These are phyloP conservation scores for Drymodes brunneopygia DNA, from an alignment of 2,113 vertebrate species.

Conservation along the genomic window DNA sequence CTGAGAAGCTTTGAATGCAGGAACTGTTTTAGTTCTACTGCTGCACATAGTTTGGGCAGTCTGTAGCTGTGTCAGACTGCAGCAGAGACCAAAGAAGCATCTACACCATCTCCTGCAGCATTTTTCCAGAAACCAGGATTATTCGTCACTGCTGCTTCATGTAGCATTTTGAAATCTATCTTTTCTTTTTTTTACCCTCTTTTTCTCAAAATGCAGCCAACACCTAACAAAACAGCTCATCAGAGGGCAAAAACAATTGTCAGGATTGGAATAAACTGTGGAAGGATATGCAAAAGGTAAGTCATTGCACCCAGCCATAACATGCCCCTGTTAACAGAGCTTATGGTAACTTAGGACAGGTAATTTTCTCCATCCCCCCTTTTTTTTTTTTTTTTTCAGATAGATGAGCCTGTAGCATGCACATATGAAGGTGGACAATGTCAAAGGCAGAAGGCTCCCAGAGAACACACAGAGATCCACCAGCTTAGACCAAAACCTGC, in stretches of 20 bases:
- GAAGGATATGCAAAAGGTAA: neutral
- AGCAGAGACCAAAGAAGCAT: neutral
- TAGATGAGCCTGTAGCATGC: neutral
- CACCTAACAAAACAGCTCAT: neutral
- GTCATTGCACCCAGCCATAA: neutral
- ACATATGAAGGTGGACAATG: neutral
- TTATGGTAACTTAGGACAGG: neutral
- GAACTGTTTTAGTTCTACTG: neutral
- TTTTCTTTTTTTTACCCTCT: fast-evolving
- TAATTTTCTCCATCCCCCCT: neutral
- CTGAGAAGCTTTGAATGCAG: neutral
- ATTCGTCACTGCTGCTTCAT: neutral
- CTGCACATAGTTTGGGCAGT: neutral
- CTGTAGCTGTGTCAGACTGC: neutral
- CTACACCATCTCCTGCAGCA: neutral
- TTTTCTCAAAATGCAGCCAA: neutral
- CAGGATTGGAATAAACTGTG: neutral
- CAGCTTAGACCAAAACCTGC: neutral
- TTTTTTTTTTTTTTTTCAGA: too few species aligned
- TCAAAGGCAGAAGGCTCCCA: neutral
- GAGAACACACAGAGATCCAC: neutral
- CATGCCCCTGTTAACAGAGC: neutral
- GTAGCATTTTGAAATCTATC: neutral
- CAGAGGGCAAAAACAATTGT: neutral
- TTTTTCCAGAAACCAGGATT: neutral